A percentile compares a stretch with the other conserved stretches of the same genome.
Conservation (phyloP, 2,797 vertebrate genomes). For the Harpagifer antarcticus region DNA sequence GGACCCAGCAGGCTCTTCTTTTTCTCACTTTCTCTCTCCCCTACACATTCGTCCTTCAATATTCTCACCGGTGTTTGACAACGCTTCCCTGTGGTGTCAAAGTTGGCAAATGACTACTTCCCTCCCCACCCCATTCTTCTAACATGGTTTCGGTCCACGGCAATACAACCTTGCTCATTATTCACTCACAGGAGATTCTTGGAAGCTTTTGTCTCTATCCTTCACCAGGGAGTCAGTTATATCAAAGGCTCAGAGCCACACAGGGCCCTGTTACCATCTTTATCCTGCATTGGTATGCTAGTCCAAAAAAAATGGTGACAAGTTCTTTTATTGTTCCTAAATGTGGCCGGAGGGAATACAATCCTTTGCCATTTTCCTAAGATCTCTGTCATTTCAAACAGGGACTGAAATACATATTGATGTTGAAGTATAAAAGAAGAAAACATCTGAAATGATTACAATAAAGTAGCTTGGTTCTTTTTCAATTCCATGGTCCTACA, state of each 20-base stretch:
- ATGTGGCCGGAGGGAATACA: constrained; percentile 43
- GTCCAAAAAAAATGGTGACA: constrained; percentile 19
- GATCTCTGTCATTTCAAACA: constrained; percentile 56
- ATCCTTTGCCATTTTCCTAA: constrained; percentile 41
- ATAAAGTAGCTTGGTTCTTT: constrained; percentile 38
- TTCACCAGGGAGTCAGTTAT: constrained; percentile 55
- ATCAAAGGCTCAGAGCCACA: constrained; percentile 44
- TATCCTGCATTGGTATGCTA: constrained; percentile 27
- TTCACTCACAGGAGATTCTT: constrained; percentile 62
- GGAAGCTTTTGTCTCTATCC: constrained; percentile 67
- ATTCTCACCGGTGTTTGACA: constrained; percentile 70
- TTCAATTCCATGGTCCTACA: constrained; percentile 29
- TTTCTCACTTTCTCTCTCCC: constrained; percentile 40
- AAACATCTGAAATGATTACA: constrained; percentile 28
- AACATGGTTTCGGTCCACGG: constrained; percentile 57
- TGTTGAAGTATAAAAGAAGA: constrained; percentile 35
- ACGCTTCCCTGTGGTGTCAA: constrained; percentile 71
- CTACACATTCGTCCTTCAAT: constrained; percentile 61
- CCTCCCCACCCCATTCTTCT: constrained; percentile 68
- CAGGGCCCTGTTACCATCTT: constrained; percentile 26
- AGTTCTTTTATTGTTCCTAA: constrained; percentile 30
- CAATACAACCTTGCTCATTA: constrained; percentile 60
- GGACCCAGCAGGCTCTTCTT: constrained; percentile 55
- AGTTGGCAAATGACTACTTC: constrained; percentile 77
- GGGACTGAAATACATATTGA: constrained; percentile 46